A percentile compares a stretch with the other conserved stretches of the same genome.
These are phyloP conservation scores for Ylistrum balloti DNA, from an alignment of 1,140 invertebrate species.

Conservation along the genomic window DNA sequence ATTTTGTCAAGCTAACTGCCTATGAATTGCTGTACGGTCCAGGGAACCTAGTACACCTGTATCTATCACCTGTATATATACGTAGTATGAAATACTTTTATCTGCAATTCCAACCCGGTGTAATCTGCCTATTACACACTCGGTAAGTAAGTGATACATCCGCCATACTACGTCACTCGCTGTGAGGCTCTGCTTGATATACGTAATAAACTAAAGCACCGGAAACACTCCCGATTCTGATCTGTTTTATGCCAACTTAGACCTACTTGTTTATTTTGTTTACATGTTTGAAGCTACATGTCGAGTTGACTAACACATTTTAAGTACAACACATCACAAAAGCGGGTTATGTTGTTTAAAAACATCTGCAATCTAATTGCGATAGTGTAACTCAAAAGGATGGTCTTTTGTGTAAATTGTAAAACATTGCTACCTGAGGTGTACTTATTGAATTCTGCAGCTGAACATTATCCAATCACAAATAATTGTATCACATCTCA, in stretches of 20 bases:
- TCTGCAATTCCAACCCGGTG: background rate
- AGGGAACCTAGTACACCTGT: background rate
- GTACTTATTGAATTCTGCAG: too few relatives aligned
- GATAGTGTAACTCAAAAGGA: too few relatives aligned
- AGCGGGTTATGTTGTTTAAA: background rate
- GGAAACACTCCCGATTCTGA: background rate
- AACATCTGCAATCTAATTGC: too few relatives aligned
- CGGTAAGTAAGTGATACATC: background rate
- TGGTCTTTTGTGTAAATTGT: too few relatives aligned
- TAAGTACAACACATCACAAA: background rate
- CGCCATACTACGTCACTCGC: background rate
- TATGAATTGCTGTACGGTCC: background rate
- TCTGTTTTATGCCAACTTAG: background rate
- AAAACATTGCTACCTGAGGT: too few relatives aligned
- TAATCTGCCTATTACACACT: background rate
- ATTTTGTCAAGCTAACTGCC: background rate
- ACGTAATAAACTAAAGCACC: background rate
- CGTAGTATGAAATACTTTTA: background rate
- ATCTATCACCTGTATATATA: conserved; percentile 6
- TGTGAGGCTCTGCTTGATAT: background rate
- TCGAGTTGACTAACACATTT: background rate
- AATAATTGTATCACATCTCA: too few relatives aligned
- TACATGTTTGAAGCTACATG: background rate
- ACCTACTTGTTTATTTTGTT: conserved; percentile 27
- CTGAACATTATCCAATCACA: too few relatives aligned